phyloP scores from a whole-genome alignment of 2,888 invertebrate genomes.

The Megaustenia siamemsis region DNA sequence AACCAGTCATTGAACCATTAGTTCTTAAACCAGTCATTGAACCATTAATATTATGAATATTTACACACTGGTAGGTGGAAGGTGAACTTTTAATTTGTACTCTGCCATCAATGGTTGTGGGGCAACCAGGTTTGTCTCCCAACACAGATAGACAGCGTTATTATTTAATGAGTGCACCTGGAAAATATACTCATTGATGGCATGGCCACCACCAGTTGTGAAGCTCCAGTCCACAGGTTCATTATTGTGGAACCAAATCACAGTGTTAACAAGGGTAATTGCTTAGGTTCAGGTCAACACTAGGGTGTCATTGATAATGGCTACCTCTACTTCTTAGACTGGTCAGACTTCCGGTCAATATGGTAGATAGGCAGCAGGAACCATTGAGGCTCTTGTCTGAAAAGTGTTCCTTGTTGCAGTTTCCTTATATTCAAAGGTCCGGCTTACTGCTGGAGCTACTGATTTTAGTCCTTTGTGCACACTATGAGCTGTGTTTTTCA shows the following conservation, averaged over 20 bases:
- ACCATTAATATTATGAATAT: too few species aligned
- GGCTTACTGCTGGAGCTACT: too few species aligned
- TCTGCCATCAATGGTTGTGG: constrained; percentile 91
- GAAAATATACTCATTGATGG: constrained; percentile 88
- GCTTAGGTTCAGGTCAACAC: constrained; percentile 93
- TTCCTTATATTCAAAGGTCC: too few species aligned
- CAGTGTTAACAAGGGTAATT: constrained; percentile 93
- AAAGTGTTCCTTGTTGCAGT: too few species aligned
- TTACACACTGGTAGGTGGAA: too few species aligned
- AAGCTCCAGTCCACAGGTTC: constrained; percentile 92
- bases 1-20: too few species aligned
- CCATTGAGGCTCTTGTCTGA: too few species aligned
- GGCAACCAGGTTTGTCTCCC: constrained; percentile 94
- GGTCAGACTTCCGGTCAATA: too few species aligned
- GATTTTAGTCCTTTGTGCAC: too few species aligned
- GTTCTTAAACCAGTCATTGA: too few species aligned
- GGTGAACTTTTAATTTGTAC: constrained; percentile 91
- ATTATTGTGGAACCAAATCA: constrained; percentile 91
- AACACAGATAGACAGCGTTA: constrained; percentile 94
- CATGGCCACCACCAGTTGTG: constrained; percentile 82
- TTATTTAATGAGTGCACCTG: constrained; percentile 94
- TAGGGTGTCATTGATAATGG: constrained; percentile 92
- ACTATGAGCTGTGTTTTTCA: too few species aligned
- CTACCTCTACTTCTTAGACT: constrained; percentile 92
- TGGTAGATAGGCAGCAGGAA: too few species aligned